Conservation (phyloP, 2,888 invertebrate species). For the Standfussiana lucernea region DNA sequence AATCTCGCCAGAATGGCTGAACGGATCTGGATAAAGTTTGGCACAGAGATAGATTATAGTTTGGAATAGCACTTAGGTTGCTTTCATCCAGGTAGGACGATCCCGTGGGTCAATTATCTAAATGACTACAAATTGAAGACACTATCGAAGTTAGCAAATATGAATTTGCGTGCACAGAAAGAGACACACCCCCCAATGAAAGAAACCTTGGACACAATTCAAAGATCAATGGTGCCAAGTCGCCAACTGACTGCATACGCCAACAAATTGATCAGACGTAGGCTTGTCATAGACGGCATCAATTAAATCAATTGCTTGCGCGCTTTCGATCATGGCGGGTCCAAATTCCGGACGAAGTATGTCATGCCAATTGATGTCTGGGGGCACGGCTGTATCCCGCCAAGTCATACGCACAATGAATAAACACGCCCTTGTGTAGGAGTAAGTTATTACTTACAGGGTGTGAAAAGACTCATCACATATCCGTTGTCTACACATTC, state of each 20-base stretch:
- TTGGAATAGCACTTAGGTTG: too few species aligned
- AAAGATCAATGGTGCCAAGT: conserved; percentile 41
- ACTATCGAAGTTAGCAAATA: neutral
- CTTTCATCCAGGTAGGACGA: too few species aligned
- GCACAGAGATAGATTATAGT: too few species aligned
- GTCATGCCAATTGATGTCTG: conserved; percentile 65
- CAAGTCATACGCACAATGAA: conserved; percentile 24
- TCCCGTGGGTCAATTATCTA: too few species aligned
- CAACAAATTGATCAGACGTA: conserved; percentile 55
- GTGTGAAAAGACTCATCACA: neutral
- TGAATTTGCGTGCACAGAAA: neutral
- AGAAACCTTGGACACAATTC: conserved; percentile 30
- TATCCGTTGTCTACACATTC: neutral
- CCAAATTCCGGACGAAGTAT: conserved; percentile 65
- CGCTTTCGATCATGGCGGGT: conserved; percentile 58
- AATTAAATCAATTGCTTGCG: conserved; percentile 66
- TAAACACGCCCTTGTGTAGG: conserved; percentile 37
- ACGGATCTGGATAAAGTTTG: too few species aligned
- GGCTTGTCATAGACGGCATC: conserved; percentile 48
- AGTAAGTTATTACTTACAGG: neutral
- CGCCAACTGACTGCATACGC: conserved; percentile 19
- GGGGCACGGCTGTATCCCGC: conserved; percentile 39
- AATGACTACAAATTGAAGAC: neutral
- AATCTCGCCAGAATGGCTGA: too few species aligned
- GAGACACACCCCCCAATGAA: conserved; percentile 48